Percentiles rank a stretch among this genome's conserved stretches.
These are phyloP conservation scores for Diachrysia chrysitis DNA, from an alignment of 2,888 invertebrate genomes.

Conservation along the genomic window DNA sequence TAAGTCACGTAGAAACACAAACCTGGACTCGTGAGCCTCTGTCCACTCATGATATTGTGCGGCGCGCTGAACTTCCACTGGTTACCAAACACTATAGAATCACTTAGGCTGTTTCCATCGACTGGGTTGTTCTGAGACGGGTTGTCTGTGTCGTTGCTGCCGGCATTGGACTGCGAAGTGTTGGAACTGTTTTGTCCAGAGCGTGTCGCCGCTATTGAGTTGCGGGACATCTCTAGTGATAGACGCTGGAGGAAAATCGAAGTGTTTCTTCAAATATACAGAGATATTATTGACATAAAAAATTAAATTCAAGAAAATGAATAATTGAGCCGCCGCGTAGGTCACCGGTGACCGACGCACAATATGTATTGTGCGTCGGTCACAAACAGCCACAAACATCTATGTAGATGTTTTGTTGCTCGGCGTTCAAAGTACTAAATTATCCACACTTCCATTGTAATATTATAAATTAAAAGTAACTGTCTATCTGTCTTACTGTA, in stretches of 20 bases:
- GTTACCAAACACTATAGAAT: slow-evolving; percentile 70
- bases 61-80: slow-evolving; percentile 79
- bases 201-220: slow-evolving; percentile 89
- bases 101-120: slow-evolving; percentile 75
- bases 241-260: slow-evolving; percentile 84
- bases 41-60: slow-evolving; percentile 67
- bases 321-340: too few species aligned
- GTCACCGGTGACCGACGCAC: neutral
- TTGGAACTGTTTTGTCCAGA: slow-evolving; percentile 61
- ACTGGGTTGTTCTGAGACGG: slow-evolving; percentile 82
- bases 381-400: too few species aligned
- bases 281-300: too few species aligned
- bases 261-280: neutral
- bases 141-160: slow-evolving; percentile 67
- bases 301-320: neutral
- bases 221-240: slow-evolving; percentile 91
- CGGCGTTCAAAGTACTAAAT: too few species aligned
- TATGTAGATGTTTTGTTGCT: too few species aligned
- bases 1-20: too few species aligned
- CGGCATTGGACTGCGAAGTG: slow-evolving; percentile 55
- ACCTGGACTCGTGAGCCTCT: slow-evolving; percentile 75
- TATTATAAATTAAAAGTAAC: too few species aligned
- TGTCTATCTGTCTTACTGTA: too few species aligned
- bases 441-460: too few species aligned
- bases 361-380: too few species aligned